Evolutionary conservation across 2,888 invertebrate genomes (phyloP), one percentile per base, ranked within the genome.

Genomic region (Troglohyphantes excavatus): DNA sequence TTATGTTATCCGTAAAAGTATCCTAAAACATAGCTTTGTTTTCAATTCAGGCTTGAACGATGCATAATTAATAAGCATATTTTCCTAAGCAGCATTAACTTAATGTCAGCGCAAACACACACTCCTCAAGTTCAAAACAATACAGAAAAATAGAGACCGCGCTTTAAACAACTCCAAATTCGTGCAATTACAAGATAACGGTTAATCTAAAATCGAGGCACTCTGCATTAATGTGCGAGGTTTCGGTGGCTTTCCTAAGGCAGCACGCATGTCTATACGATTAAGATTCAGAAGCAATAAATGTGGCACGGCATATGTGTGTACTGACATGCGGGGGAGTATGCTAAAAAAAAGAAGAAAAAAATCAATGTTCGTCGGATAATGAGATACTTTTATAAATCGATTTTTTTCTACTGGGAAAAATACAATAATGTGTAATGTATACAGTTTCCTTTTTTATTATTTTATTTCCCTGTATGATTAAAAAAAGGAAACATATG

Each of bases 321-420:
- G 88, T 88, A 88, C 88, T 53, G 75, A 82, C 61, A 75, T 68
- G 82, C 82, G 88, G 82, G 88, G 88, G 82, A 70, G 88, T 82
- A 61, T 59, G 39, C 39, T 26, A 79, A 78, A 70, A 78, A 63
- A 63, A 26, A 27, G 19, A 43, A 85, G n/a, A 70, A 61, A 65
- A 75, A 73, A 82, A 73, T 79, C 75, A 53, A 76, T 75, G 75
- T 46, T 26, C 39, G 43, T 27, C 29, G 67, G 59, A 68, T 89
- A 89, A 89, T 89, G 88, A 82, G 75, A 89, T 89, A 82, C 82
- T 89, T 88, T 53, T 89, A 82, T 83, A 89, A 83, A 89, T 89
- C 88, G 88, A 89, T 89, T 82, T 83, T 33, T 53, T 85, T 33
- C 3, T 67, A 89, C 75, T 29, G 68, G 88, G 76, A 88, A 88